Evolutionary conservation across 2,797 vertebrate species (phyloP).

Genomic region (Rhinoraja longicauda): DNA sequence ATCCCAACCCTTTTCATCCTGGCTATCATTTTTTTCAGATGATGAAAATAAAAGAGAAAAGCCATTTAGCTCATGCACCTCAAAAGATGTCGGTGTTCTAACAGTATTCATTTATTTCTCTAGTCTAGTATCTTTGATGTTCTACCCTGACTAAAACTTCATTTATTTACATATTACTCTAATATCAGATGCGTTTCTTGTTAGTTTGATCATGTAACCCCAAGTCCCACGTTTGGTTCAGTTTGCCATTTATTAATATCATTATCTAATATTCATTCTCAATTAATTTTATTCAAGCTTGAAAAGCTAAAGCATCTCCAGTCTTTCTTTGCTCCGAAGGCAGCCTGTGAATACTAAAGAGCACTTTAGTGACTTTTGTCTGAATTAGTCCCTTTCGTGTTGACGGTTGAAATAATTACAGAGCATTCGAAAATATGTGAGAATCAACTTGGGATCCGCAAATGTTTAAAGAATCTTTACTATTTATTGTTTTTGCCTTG

Average conservation of each 20-base stretch:
- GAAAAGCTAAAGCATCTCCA: neutral
- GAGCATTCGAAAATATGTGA: neutral
- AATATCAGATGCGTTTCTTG: neutral
- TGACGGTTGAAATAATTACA: neutral
- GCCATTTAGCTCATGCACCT: neutral
- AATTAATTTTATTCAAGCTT: neutral
- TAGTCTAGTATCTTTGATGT: neutral
- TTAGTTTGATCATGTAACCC: neutral
- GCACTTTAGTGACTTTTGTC: neutral
- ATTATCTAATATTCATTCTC: neutral
- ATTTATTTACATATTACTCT: neutral
- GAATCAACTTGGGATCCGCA: neutral
- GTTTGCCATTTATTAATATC: neutral
- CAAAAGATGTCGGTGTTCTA: neutral
- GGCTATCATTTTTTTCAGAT: neutral
- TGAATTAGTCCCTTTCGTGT: neutral
- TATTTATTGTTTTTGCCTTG: neutral
- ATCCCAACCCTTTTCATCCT: neutral
- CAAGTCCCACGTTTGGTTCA: neutral
- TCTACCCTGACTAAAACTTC: neutral
- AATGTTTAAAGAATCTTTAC: neutral
- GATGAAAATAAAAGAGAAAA: neutral
- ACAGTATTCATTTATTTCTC: neutral
- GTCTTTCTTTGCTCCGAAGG: neutral
- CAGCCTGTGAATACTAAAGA: neutral